These are phyloP conservation scores for Mellilla xanthometata DNA, from an alignment of 2,888 invertebrate species.

Conservation along the genomic window DNA sequence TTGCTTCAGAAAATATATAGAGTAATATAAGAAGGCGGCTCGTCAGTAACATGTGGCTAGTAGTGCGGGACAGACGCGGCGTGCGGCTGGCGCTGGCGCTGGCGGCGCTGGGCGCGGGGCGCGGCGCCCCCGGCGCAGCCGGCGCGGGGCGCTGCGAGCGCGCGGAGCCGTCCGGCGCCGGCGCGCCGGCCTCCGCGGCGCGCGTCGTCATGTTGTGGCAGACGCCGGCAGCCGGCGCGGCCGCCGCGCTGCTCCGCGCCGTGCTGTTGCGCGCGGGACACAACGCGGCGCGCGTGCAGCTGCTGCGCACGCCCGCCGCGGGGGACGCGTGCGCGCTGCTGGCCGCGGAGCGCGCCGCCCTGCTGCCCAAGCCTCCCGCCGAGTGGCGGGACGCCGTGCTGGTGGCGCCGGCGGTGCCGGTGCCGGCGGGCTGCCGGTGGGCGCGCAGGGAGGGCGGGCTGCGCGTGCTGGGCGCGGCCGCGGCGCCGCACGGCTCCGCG, in stretches of 20 bases:
- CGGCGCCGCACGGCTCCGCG: background rate
- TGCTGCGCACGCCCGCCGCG: conserved; percentile 54
- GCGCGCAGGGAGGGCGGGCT: background rate
- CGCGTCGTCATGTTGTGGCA: conserved; percentile 87
- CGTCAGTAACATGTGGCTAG: no score
- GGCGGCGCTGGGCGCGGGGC: no score
- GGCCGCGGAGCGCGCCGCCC: background rate
- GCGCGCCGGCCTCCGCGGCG: background rate
- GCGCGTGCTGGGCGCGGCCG: background rate
- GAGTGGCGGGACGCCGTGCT: background rate
- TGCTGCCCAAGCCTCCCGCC: background rate
- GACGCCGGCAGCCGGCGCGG: conserved; percentile 85
- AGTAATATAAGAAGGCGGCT: no score
- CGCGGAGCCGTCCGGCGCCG: no score
- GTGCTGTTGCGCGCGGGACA: conserved; percentile 87
- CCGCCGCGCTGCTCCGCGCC: conserved; percentile 91
- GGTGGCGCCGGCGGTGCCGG: background rate
- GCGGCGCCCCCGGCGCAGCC: no score
- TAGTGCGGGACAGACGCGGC: no score
- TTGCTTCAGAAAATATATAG: no score
- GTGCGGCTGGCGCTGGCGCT: no score
- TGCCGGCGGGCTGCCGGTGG: conserved; percentile 6
- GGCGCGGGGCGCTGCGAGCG: no score
- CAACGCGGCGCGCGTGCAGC: conserved; percentile 61
- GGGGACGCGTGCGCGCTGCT: background rate